Base-by-base conservation (phyloP, 2,113 vertebrate species). In the Oenanthe melanoleuca region DNA sequence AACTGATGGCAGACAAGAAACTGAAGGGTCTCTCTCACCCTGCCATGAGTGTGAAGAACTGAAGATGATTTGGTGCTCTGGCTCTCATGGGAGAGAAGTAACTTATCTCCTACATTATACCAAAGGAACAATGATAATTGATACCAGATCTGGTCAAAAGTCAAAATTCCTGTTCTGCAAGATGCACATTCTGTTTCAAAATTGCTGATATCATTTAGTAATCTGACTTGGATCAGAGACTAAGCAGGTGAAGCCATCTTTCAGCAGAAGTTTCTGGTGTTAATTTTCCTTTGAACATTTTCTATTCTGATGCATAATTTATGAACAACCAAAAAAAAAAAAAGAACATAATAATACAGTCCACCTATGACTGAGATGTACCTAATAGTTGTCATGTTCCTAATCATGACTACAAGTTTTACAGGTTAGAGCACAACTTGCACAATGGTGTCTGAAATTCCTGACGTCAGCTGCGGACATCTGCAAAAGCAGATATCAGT, bases 401-500 rank as follows among this genome's bases (percentile, higher is more conserved):
- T 38, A 72, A 64, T 38, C 33, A 75, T 79, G 25, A 33, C 24
- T 47, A 79, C 56, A n/a, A 69, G 28, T 86, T 85, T 85, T 65
- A 42, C 60, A 85, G 56, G 50, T 92, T 95, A 56, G 63, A 67
- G n/a, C 22, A 29, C 74, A 67, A 64, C 82, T 83, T 88, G 77
- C 86, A 88, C 88, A 88, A 88, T 81, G 64, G 26, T 95, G 96
- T 91, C 93, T 96, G 75, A 90, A 71, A 57, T 80, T 84, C 45
- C 61, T 95, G 72, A 86, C 83, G 90, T 96, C 91, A 95, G 89
- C 74, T 71, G 80, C 0, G 6, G 55, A 94, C 93, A 88, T 96
- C 94, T 97, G 97, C 90, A 73, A 81, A 89, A 57, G 85, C 95
- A 96, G 97, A 97, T 97, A 97, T 33, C 71, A 50, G 78, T 23